These are phyloP conservation scores for Cephalopholis sonnerati DNA, from an alignment of 2,113 vertebrate genomes.

Conservation along the genomic window DNA sequence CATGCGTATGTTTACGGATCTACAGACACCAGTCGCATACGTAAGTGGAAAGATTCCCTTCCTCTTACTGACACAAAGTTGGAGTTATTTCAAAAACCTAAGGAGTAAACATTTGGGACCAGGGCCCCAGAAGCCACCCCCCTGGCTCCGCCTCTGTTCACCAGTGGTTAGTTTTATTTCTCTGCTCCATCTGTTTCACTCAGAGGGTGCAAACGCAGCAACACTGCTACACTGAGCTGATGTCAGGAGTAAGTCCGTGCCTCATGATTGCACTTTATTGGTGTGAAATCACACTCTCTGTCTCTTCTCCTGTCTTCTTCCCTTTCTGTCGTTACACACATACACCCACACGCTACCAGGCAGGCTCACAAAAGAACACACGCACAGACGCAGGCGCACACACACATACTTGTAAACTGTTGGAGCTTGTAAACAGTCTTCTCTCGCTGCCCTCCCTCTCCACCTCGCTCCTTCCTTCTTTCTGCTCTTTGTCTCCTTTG, in stretches of 20 bases:
- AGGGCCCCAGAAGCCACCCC: too few relatives aligned
- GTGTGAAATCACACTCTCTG: conserved; percentile 56
- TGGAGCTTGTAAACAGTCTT: conserved; percentile 57
- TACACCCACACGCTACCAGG: conserved; percentile 15
- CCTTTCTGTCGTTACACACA: background rate
- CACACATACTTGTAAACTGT: conserved; percentile 57
- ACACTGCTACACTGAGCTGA: conserved; percentile 35
- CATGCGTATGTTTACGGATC: too few relatives aligned
- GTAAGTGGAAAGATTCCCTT: too few relatives aligned
- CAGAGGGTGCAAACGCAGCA: conserved; percentile 60
- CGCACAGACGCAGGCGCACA: background rate
- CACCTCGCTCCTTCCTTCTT: conserved; percentile 12
- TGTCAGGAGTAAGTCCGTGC: conserved; percentile 68
- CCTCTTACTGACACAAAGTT: too few relatives aligned
- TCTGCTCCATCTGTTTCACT: conserved; percentile 63
- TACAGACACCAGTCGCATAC: too few relatives aligned
- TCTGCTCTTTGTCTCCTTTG: conserved; percentile 62
- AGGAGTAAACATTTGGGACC: too few relatives aligned
- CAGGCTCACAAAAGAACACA: conserved; percentile 7
- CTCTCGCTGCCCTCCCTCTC: conserved; percentile 18
- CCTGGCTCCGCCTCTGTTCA: background rate
- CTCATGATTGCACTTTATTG: conserved; percentile 65
- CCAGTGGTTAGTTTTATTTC: conserved; percentile 33
- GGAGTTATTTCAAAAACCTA: too few relatives aligned
- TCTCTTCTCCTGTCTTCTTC: conserved; percentile 29